Percentiles rank a stretch among this genome's conserved stretches.
phyloP scores from a whole-genome alignment of 1,140 invertebrate genomes.

The Drosophila orosa region DNA sequence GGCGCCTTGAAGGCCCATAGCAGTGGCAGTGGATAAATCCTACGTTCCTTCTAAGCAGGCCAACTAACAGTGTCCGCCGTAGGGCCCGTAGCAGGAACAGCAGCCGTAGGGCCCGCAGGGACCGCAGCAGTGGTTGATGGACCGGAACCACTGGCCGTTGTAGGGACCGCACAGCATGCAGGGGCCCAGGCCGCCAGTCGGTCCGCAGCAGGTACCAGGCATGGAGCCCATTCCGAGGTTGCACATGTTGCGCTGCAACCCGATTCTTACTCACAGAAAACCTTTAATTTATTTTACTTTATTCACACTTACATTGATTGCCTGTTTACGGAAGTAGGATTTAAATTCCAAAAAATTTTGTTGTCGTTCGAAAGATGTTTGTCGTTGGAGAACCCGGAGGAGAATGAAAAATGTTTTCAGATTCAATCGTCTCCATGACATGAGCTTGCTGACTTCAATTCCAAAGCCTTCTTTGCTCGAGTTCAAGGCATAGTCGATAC shows the following conservation, averaged over 20 bases:
- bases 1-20: too few relatives aligned
- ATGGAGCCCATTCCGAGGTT: slow-evolving; percentile 65
- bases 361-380: slow-evolving; percentile 48
- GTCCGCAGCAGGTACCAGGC: slow-evolving; percentile 71
- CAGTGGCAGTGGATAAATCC: slow-evolving; percentile 30
- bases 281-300: neutral
- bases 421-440: neutral
- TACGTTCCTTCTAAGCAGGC: slow-evolving; percentile 66
- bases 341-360: slow-evolving; percentile 37
- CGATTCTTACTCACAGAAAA: neutral
- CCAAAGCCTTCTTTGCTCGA: slow-evolving; percentile 10
- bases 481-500: neutral
- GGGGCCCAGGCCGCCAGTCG: slow-evolving; percentile 65
- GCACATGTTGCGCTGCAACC: slow-evolving; percentile 44
- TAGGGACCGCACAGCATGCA: slow-evolving; percentile 69
- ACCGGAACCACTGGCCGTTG: slow-evolving; percentile 67
- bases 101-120: slow-evolving; percentile 69
- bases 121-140: slow-evolving; percentile 68
- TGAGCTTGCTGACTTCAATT: neutral
- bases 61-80: slow-evolving; percentile 62
- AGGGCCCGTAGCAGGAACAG: slow-evolving; percentile 69
- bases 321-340: slow-evolving; percentile 71
- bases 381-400: slow-evolving; percentile 19
- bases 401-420: slow-evolving; percentile 32
- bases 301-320: slow-evolving; percentile 43